A percentile compares a stretch with the other conserved stretches of the same genome.
Evolutionary conservation across 2,113 vertebrate species (phyloP).

Genomic region (Nothobranchius kuhntae): DNA sequence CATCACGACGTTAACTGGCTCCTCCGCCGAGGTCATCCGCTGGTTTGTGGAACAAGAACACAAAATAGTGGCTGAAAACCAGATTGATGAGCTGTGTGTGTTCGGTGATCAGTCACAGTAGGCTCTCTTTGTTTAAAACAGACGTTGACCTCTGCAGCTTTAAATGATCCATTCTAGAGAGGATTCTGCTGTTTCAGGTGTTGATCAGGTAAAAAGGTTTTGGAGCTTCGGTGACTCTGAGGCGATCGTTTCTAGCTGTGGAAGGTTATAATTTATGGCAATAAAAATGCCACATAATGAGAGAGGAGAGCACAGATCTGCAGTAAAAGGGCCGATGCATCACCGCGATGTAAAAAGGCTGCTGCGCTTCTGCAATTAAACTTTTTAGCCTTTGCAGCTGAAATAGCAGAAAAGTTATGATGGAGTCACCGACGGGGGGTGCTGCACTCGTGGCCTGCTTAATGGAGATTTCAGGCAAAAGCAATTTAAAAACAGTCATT

Average conservation of each 20-base stretch:
- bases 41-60: too few species aligned
- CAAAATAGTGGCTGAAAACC: too few species aligned
- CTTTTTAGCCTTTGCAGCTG: conserved; percentile 17
- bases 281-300: conserved; percentile 24
- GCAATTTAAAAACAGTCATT: not conserved
- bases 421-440: conserved; percentile 2
- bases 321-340: not conserved
- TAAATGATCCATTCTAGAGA: not conserved
- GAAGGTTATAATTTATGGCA: conserved; percentile 3
- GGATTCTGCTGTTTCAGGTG: not conserved
- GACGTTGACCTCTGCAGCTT: not conserved
- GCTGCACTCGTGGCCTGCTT: conserved; percentile 11
- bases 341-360: not conserved
- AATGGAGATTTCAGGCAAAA: conserved; percentile 20
- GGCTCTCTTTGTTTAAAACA: not conserved
- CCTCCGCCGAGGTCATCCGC: too few species aligned
- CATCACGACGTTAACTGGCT: not conserved
- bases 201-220: not conserved
- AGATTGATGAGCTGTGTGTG: too few species aligned
- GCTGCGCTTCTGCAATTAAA: not conserved
- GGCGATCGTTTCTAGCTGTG: not conserved
- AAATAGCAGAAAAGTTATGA: conserved; percentile 13
- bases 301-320: not conserved
- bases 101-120: too few species aligned
- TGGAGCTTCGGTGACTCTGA: not conserved